Evolutionary conservation across 2,797 vertebrate genomes (phyloP).

Genomic region (Orientallactaga sibirica): DNA sequence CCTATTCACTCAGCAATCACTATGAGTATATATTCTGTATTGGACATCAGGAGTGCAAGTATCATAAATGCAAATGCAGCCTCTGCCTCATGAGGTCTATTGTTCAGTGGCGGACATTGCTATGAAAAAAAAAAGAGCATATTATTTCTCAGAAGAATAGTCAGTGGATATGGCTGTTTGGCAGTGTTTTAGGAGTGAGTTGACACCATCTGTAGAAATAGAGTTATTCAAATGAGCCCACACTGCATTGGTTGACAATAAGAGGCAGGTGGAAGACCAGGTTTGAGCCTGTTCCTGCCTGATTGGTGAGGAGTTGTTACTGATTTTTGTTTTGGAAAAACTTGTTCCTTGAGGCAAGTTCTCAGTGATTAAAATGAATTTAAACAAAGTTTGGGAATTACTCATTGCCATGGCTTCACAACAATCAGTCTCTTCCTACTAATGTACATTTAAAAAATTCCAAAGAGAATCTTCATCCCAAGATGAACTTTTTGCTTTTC

Average conservation of each 20-base stretch:
- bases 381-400: neutral
- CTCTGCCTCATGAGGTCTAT: neutral
- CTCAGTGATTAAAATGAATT: neutral
- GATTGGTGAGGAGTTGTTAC: neutral
- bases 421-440: neutral
- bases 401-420: neutral
- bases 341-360: neutral
- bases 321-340: neutral
- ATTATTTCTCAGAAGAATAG: neutral
- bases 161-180: neutral
- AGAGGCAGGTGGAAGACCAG: neutral
- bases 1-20: neutral
- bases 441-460: neutral
- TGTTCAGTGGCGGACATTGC: neutral
- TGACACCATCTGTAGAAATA: neutral
- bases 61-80: neutral
- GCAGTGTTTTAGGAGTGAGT: too few relatives aligned
- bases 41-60: neutral
- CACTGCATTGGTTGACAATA: neutral
- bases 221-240: neutral
- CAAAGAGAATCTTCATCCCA: neutral
- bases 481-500: neutral
- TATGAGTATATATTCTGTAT: neutral
- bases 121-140: neutral
- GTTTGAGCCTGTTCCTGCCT: neutral